Evolutionary conservation across 2,113 vertebrate species (phyloP).

Genomic region (Chunga burmeisteri): DNA sequence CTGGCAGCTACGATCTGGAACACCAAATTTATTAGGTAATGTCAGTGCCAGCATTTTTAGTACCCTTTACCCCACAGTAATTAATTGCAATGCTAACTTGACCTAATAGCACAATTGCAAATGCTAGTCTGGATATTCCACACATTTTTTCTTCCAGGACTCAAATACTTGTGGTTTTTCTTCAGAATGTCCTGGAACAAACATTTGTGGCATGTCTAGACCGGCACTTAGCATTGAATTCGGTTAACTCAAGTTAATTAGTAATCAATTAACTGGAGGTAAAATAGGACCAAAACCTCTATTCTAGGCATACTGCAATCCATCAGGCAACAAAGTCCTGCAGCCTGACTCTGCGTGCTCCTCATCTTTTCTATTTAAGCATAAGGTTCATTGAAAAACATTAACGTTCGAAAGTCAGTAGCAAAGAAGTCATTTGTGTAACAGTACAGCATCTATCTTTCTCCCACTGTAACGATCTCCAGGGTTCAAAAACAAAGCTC

Average conservation of each 20-base stretch:
- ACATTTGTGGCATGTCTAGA: slow-evolving; percentile 57
- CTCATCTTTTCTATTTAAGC: background rate
- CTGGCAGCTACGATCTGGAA: background rate
- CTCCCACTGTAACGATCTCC: background rate
- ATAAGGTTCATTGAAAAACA: background rate
- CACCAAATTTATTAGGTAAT: background rate
- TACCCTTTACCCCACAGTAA: background rate
- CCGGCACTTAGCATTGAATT: slow-evolving; percentile 32
- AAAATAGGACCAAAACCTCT: slow-evolving; percentile 16
- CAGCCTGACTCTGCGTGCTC: accelerated
- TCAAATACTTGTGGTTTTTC: slow-evolving; percentile 54
- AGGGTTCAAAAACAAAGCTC: background rate
- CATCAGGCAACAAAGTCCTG: background rate
- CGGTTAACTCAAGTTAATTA: slow-evolving; percentile 52
- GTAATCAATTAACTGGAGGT: slow-evolving; percentile 57
- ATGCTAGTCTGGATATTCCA: slow-evolving; percentile 26
- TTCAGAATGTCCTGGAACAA: slow-evolving; percentile 55
- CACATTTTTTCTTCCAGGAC: slow-evolving; percentile 11
- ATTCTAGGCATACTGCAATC: background rate
- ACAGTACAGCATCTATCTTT: background rate
- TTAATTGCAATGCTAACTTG: slow-evolving; percentile 7
- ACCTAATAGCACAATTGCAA: slow-evolving; percentile 37
- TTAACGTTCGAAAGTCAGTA: background rate
- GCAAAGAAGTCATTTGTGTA: background rate
- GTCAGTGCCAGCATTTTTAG: background rate